Base-by-base conservation (phyloP, 2,888 invertebrate species). In the Chrysina gloriosa region DNA sequence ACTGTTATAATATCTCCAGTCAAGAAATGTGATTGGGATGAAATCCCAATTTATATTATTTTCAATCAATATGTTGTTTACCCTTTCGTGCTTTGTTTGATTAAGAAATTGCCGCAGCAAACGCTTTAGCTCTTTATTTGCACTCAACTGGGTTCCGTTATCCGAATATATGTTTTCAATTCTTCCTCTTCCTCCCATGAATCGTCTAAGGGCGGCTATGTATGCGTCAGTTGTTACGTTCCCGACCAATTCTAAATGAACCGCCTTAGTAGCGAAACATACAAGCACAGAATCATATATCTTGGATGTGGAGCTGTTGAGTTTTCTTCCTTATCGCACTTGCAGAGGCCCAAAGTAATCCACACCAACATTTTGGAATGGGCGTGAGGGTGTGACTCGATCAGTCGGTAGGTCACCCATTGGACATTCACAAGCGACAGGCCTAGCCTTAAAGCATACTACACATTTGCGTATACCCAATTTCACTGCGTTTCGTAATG, bases 71-170 rank as follows among this genome's bases (percentile, higher is more conserved):
- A 9, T 31, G 3, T 31, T 31, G 31, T 31, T 7, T 1, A 31
- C n/a, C 1, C n/a, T n/a, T 3, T 31, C 31, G 7, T 31, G 31
- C 7, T 7, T 9, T 1, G 9, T 7, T 31, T 31, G 31, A n/a
- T n/a, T n/a, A n/a, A n/a, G n/a, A n/a, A n/a, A n/a, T n/a, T n/a
- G n/a, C 4, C n/a, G n/a, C n/a, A n/a, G n/a, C n/a, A n/a, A n/a
- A n/a, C n/a, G n/a, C n/a, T n/a, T n/a, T n/a, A n/a, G 3, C 42
- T 75, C 68, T 9, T 71, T 72, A n/a, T 74, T 70, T 1, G 79
- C 77, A 3, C 78, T 80, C 63, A 80, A 80, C 52, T 78, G 80
- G 0, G 74, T 75, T 0, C 76, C 78, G 54, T 78, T 77, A 58
- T 81, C 79, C 5, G 76, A 76, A 50, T 72, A 75, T 0, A 81